Evolutionary conservation across 2,888 invertebrate genomes (phyloP).

Genomic region (Escarpia spicata): DNA sequence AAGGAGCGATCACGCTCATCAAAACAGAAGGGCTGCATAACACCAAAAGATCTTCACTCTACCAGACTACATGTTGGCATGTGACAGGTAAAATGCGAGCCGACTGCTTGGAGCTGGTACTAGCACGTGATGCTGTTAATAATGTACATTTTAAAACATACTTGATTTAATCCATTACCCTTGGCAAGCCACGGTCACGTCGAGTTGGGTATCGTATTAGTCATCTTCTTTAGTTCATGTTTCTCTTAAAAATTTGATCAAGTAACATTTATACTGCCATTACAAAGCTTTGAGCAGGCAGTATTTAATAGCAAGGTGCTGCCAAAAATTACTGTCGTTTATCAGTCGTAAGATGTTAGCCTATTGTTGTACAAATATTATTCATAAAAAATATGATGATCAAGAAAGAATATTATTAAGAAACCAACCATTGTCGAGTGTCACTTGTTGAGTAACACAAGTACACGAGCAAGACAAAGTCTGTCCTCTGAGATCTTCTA

Average conservation of each 20-base stretch:
- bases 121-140: neutral
- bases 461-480: too few relatives aligned
- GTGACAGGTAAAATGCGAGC: neutral
- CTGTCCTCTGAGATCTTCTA: too few relatives aligned
- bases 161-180: neutral
- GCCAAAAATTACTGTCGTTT: neutral
- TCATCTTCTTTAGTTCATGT: neutral
- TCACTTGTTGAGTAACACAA: too few relatives aligned
- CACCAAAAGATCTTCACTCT: too few relatives aligned
- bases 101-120: neutral
- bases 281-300: neutral
- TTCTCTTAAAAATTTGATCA: neutral
- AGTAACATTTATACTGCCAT: neutral
- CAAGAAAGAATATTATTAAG: too few relatives aligned
- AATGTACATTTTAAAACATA: neutral
- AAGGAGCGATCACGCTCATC: too few relatives aligned
- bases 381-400: neutral
- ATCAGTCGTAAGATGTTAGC: too few relatives aligned
- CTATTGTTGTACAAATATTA: neutral
- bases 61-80: neutral
- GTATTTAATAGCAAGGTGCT: neutral
- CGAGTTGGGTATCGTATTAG: neutral
- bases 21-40: too few relatives aligned
- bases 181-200: neutral
- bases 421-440: too few relatives aligned